Evolutionary conservation across 2,797 vertebrate species (phyloP), one percentile per base, ranked within the genome.

Genomic region (Cacajao melanocephalus): DNA sequence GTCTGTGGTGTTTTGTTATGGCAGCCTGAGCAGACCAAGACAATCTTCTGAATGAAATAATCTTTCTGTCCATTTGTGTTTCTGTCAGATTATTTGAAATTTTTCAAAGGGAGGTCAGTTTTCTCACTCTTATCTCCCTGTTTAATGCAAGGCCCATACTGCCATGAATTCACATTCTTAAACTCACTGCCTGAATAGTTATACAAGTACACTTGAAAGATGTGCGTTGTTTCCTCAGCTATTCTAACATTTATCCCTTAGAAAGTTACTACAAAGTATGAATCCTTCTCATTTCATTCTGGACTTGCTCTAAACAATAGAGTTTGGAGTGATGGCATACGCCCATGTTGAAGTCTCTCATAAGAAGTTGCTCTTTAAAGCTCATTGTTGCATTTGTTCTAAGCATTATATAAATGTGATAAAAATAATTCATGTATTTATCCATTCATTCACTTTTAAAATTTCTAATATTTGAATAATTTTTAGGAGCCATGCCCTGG

Each of bases 391-490:
- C 17, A n/a, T 80, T 50, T 95, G 41, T 67, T 96, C 36, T 67
- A 72, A 76, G 7, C 73, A 72, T 82, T 81, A 58, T 55, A 52
- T 82, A 75, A 85, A 76, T 36, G 81, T 48, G 12, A 90, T 13
- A 44, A 39, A 36, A 78, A 88, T 91, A 88, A 72, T 64, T 88
- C 19, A 76, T 1, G n/a, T 36, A 33, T 79, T 14, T 24, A 89
- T 73, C 24, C 30, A 93, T 58, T 73, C 11, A 79, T 50, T n/a
- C 33, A 93, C 46, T 84, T 10, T 67, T 19, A 9, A 67, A 67
- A 89, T 61, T 91, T 84, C 36, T 83, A 80, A 92, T 87, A 1
- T 97, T 97, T 85, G 50, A 94, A 39, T 1, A 79, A 17, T 46
- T 72, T 41, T 48, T 83, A 72, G 67, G 48, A 50, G 5, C 24